Base-by-base conservation (phyloP, 2,797 vertebrate species). In the Decapterus maruadsi region DNA sequence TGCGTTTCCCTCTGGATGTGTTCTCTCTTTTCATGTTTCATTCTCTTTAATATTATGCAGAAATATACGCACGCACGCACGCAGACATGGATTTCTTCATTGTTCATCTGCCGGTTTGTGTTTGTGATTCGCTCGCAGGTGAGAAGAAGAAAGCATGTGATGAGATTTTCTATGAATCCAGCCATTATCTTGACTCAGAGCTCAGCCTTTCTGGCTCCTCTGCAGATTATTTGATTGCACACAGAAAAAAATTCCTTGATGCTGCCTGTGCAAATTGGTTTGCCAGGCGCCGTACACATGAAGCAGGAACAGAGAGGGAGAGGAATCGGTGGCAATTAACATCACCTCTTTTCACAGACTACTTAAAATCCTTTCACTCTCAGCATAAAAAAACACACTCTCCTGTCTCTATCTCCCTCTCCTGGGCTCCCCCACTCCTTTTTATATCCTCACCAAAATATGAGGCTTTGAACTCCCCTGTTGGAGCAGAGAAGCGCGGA, bases 251-350 rank as follows among this genome's bases (percentile, higher is more conserved):
- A 87, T 87, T 89, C 77, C 75, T 89, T 72, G 83, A 84, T 78
- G 61, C 45, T 54, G 68, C 70, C 68, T 66, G 51, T 83, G 63
- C 73, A 92, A 89, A 90, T 87, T 85, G 74, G 73, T 87, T 88
- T 80, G 53, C 88, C 75, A 87, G 81, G 85, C 45, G 48, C 66
- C 17, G 36, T 57, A 56, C 57, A 63, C 65, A 62, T 58, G 65
- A 63, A 77, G 68, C 58, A 75, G 82, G 70, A 75, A 59, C 31
- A 5, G 45, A 55, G 56, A 68, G 43, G 62, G 64, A 58, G 78
- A 70, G 56, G 84, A 85, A 88, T 89, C 62, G 11, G 40, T 87
- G 72, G 85, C 89, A 93, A 94, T 92, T 93, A 92, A 82, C 84
- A 85, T 87, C 78, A 78, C 81, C 67, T 87, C 78, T 89, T 91